Percentiles rank a stretch among this genome's conserved stretches.
Evolutionary conservation across 2,797 vertebrate species (phyloP).

Genomic region (Streptopelia turtur): DNA sequence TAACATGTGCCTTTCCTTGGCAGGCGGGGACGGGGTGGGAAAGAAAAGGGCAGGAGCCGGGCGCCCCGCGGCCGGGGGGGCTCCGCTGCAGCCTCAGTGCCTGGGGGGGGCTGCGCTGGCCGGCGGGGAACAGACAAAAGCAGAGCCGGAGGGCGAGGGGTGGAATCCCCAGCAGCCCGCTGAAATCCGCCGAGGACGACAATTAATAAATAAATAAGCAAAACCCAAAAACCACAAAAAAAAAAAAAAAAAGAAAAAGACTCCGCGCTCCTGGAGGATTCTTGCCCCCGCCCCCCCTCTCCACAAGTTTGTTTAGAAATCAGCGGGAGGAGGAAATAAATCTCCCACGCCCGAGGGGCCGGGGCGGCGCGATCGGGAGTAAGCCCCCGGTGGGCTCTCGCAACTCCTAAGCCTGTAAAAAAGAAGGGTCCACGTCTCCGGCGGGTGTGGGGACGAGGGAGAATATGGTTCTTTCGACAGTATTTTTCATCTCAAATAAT

Average conservation of each 20-base stretch:
- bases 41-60: constrained; percentile 46
- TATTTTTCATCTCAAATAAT: constrained; percentile 73
- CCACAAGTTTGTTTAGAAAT: constrained; percentile 52
- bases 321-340: constrained; percentile 12
- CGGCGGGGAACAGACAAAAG: not conserved
- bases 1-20: constrained; percentile 81
- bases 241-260: no score
- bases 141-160: not conserved
- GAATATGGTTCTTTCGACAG: constrained; percentile 53
- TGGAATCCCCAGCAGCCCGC: constrained; percentile 5
- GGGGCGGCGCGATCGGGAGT: constrained; percentile 1
- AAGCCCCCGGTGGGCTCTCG: constrained; percentile 1
- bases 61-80: constrained; percentile 36
- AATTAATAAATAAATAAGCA: not conserved
- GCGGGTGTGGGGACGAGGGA: constrained; percentile 14
- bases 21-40: constrained; percentile 38
- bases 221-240: not conserved
- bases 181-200: not conserved
- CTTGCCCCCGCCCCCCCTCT: not conserved
- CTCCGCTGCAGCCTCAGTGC: constrained; percentile 29
- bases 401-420: constrained; percentile 61
- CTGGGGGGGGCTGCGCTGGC: not conserved
- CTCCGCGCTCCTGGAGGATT: not conserved
- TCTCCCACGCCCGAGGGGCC: constrained; percentile 33
- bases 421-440: constrained; percentile 47